Evolutionary conservation across 2,888 invertebrate species (phyloP).

Genomic region (Leptinotarsa juncta): DNA sequence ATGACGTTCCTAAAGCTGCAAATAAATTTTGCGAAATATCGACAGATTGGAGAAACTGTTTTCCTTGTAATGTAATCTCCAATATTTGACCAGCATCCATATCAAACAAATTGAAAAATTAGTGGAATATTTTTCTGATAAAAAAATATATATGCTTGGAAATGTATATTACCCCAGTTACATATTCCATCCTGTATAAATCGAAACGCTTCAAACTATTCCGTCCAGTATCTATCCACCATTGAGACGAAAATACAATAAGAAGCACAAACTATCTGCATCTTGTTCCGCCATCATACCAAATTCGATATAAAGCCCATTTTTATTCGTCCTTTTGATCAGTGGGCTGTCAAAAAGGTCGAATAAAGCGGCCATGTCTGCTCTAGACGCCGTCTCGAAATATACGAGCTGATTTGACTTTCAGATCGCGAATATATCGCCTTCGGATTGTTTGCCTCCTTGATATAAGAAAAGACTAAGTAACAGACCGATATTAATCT

Average conservation of each 20-base stretch:
- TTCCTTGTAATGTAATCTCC: too few relatives aligned
- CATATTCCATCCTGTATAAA: background rate
- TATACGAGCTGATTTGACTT: conserved; percentile 57
- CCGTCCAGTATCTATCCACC: background rate
- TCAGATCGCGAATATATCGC: conserved; percentile 49
- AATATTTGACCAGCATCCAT: too few relatives aligned
- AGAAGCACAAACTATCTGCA: conserved; percentile 1
- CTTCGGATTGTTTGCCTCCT: conserved; percentile 54
- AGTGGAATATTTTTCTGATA: too few relatives aligned
- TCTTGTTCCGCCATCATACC: conserved; percentile 2
- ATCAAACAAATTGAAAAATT: too few relatives aligned
- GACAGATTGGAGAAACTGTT: too few relatives aligned
- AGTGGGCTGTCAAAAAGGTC: conserved; percentile 46
- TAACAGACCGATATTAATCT: conserved; percentile 56
- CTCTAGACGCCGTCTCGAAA: conserved; percentile 49
- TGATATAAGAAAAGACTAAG: conserved; percentile 56
- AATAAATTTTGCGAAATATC: too few relatives aligned
- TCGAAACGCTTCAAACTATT: background rate
- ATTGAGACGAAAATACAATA: background rate
- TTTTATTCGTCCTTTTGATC: conserved; percentile 41
- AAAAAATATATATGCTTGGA: too few relatives aligned
- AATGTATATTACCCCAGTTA: background rate
- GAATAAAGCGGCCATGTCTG: conserved; percentile 51
- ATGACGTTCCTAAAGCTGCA: too few relatives aligned
- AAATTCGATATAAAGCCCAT: conserved; percentile 28